Evolutionary conservation across 1,140 invertebrate genomes (phyloP), one percentile per base, ranked within the genome.

Genomic region (Drosophila ohnishii): DNA sequence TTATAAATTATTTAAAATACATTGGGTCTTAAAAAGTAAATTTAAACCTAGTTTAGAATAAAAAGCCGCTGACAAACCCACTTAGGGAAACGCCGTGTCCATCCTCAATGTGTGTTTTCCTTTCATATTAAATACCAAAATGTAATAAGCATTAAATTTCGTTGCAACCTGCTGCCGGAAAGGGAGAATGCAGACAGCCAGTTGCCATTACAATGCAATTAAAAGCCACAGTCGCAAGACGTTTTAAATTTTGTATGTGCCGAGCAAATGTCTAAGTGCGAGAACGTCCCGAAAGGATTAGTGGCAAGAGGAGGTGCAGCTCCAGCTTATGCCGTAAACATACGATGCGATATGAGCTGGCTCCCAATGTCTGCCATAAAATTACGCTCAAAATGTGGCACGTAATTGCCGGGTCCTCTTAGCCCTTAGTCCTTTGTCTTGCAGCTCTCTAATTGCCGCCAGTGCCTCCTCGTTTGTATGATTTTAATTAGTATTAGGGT

Each of bases 341-440:
- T 74, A 10, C 45, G 40, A 75, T 82, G 22, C 51, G 44, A 75
- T 82, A 82, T 64, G 56, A 78, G 62, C 39, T 67, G 75, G 58
- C 63, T 59, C 63, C 55, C 71, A 61, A 71, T 60, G 66, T 61
- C 59, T 70, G 75, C 61, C 75, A 83, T 86, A 86, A 86, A 86
- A 87, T 82, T 42, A 64, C 75, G 72, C 76, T 83, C 82, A 48
- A 87, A 87, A 82, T 83, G 79, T 80, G 56, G 64, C 75, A 82
- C 67, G 70, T 86, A 86, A 87, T 82, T 82, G 75, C 58, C 51
- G 47, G 64, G 47, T 60, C 56, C 79, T 72, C 53, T 61, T 57
- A 32, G 60, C 45, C 64, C 30, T 53, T 9, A 37, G 50, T 53
- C 40, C 69, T 61, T 39, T 58, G 45, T 79, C 58, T 45, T 42